These are phyloP conservation scores for Parthenolecanium corni DNA, from an alignment of 2,888 invertebrate species.

Conservation along the genomic window DNA sequence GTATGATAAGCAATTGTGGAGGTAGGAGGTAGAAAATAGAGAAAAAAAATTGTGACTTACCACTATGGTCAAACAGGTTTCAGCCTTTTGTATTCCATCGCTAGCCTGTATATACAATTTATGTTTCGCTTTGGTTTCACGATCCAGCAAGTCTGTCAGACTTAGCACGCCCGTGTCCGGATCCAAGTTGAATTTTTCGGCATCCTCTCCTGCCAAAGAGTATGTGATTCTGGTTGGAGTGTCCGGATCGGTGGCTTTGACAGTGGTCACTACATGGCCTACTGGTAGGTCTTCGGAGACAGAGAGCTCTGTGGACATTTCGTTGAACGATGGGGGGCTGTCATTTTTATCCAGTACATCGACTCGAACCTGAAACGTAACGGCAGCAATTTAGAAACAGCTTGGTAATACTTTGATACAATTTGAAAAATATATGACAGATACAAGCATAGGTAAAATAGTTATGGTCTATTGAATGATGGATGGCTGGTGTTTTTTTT, in stretches of 20 bases:
- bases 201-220: conserved; percentile 53
- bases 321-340: conserved; percentile 79
- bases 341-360: conserved; percentile 84
- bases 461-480: too few species aligned
- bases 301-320: conserved; percentile 56
- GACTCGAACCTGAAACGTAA: conserved; percentile 63
- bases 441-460: too few species aligned
- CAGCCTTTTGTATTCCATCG: conserved; percentile 78
- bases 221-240: conserved; percentile 66
- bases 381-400: neutral
- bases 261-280: conserved; percentile 63
- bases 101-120: conserved; percentile 68
- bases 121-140: conserved; percentile 69
- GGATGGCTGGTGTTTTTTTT: too few species aligned
- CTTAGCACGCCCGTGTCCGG: conserved; percentile 57
- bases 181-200: conserved; percentile 60
- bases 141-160: conserved; percentile 66
- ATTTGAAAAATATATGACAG: too few species aligned
- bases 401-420: neutral
- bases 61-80: conserved; percentile 63
- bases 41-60: conserved; percentile 41
- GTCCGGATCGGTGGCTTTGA: conserved; percentile 75
- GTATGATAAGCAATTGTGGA: too few species aligned
- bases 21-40: too few species aligned
- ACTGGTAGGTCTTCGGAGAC: conserved; percentile 78